Evolutionary conservation across 2,797 vertebrate genomes (phyloP), one percentile per base, ranked within the genome.

Genomic region (Zalophus californianus): DNA sequence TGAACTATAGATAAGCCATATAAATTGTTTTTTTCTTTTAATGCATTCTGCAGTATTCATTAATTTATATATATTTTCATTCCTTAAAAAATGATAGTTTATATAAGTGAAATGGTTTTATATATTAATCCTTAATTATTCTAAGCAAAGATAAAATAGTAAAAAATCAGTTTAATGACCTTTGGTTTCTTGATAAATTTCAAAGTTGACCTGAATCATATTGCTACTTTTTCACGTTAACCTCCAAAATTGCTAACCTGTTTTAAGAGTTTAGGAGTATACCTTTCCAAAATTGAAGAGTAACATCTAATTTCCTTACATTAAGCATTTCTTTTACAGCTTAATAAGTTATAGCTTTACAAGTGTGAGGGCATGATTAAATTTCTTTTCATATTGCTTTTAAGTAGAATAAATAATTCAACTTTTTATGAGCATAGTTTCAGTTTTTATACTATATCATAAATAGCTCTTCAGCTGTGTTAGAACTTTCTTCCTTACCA

Each of bases 211-310:
- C 95, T 95, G 77, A 96, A 87, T 95, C 77, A 84, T 96, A 96
- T 89, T 97, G 83, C 79, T 97, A 12, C 62, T 95, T 97, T 94
- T 97, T 96, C 60, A 91, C 60, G 97, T 95, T 96, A 97, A 96
- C 82, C 86, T 96, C 50, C 48, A 94, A 90, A 97, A 95, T 92
- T 87, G 35, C 86, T 94, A 96, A 93, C 41, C 48, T 93, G 52
- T 94, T 95, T 91, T 83, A 89, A 95, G 64, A 96, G 48, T 90
- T 97, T 92, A 95, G 73, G 70, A 96, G 52, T 16, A 54, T 84
- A 32, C 13, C 64, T 91, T 94, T 90, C 58, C 60, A 96, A 90
- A 94, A 93, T 83, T 86, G 86, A 96, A 94, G 60, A 96, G 29
- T 77, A 78, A 35, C 11, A 87, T 86, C 84, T 94, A 91, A 90